Conservation (phyloP, 2,113 vertebrate genomes). For the Entomyzon cyanotis region DNA sequence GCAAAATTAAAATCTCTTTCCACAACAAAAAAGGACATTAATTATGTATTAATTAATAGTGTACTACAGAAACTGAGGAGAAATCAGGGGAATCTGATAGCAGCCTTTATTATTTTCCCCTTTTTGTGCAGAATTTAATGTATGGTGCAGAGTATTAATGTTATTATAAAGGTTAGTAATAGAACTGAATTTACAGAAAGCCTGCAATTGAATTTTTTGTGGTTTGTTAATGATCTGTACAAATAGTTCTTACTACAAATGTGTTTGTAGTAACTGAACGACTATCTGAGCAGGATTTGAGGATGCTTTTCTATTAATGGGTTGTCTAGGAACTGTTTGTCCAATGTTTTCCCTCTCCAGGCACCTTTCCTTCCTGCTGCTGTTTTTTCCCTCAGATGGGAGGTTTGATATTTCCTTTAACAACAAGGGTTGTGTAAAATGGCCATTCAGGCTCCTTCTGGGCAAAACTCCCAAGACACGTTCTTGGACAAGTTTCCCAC, state of each 20-base stretch:
- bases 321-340: background rate
- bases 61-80: rapidly evolving
- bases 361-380: background rate
- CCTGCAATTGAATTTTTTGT: background rate
- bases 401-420: background rate
- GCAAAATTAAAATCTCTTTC: constrained; percentile 32
- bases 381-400: rapidly evolving
- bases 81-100: background rate
- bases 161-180: background rate
- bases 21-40: constrained; percentile 8
- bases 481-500: background rate
- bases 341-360: background rate
- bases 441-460: background rate
- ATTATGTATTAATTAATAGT: background rate
- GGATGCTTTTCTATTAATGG: background rate
- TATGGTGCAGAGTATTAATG: background rate
- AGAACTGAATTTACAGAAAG: background rate
- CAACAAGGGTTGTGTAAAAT: background rate
- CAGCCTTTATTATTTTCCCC: background rate
- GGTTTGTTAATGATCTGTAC: background rate
- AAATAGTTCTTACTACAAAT: background rate
- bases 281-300: background rate
- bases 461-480: background rate
- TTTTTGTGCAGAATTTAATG: background rate
- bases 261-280: background rate